phyloP scores from a whole-genome alignment of 2,888 invertebrate species.

The Thereva nobilitata region DNA sequence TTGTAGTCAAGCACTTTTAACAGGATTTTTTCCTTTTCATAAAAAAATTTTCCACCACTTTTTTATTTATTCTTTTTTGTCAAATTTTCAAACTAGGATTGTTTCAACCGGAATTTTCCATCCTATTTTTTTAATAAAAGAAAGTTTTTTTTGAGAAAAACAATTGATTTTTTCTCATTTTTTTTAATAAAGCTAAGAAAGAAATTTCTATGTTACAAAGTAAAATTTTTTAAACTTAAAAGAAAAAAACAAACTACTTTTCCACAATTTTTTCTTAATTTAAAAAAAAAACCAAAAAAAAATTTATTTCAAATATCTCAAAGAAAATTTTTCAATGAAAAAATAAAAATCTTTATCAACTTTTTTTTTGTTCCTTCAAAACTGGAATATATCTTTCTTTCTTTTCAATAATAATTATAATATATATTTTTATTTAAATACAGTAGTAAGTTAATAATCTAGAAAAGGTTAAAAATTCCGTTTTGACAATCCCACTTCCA shows the following conservation, averaged over 20 bases:
- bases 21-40: background rate
- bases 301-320: no score
- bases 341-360: no score
- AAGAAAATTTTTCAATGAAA: no score
- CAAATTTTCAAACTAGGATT: conserved; percentile 32
- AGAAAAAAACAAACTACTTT: no score
- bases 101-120: conserved; percentile 46
- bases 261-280: no score
- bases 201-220: no score
- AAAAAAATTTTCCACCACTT: conserved; percentile 3
- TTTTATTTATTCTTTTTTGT: conserved; percentile 4
- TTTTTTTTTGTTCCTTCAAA: no score
- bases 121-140: conserved; percentile 29
- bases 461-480: conserved; percentile 40
- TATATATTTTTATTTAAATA: background rate
- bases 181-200: background rate
- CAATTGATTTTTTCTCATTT: background rate
- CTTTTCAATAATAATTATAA: background rate
- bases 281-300: no score
- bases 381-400: conserved; percentile 1
- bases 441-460: background rate
- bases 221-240: no score
- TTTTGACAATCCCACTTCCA: conserved; percentile 53
- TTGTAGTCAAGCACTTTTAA: no score
- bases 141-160: conserved; percentile 2